A percentile compares a stretch with the other conserved stretches of the same genome.
Conservation (phyloP, 2,797 vertebrate genomes). For the Cercopithecus hamlyni region DNA sequence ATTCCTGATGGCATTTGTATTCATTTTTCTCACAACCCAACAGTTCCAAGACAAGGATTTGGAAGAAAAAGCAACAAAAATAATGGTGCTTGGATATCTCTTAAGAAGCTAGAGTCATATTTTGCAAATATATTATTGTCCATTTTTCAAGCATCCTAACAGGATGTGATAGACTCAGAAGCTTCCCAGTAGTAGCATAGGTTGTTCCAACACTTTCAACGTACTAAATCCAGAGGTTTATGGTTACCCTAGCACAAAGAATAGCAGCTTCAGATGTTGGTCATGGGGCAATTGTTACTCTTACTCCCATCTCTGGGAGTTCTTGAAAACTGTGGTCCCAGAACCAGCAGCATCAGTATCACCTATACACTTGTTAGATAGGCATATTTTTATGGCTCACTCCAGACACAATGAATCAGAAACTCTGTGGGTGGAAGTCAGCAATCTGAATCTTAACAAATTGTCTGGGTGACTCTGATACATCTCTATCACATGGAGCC, state of each 20-base stretch:
- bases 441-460: background rate
- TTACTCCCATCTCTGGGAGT: background rate
- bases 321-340: background rate
- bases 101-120: background rate
- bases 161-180: background rate
- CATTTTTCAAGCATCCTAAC: constrained; percentile 8
- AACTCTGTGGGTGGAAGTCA: background rate
- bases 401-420: background rate
- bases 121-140: background rate
- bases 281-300: background rate
- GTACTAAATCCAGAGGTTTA: background rate
- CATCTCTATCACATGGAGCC: background rate
- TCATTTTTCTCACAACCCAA: constrained; percentile 42
- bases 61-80: constrained; percentile 38
- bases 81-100: background rate
- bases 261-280: background rate
- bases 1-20: background rate
- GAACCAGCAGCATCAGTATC: background rate
- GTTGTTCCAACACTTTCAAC: background rate
- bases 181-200: background rate
- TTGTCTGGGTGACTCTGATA: background rate
- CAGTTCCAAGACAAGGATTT: background rate
- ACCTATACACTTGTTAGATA: background rate
- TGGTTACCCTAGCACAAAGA: background rate
- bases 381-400: background rate